Percentiles rank a stretch among this genome's conserved stretches.
phyloP scores from a whole-genome alignment of 2,888 invertebrate genomes.

The Bellardia bayeri region DNA sequence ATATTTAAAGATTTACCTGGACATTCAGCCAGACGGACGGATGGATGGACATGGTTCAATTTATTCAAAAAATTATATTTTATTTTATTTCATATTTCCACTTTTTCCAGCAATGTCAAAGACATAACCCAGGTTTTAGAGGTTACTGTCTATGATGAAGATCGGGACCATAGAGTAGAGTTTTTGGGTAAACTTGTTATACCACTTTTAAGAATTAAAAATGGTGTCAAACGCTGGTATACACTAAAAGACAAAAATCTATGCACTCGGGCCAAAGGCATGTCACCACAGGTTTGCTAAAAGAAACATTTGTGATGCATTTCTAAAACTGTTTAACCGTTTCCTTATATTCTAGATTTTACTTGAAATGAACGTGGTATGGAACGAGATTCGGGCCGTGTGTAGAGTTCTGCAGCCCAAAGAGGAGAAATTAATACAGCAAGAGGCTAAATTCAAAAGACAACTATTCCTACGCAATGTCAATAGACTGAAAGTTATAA shows the following conservation, averaged over 20 bases:
- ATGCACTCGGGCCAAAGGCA: slow-evolving; percentile 95
- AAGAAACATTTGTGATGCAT: too few species aligned
- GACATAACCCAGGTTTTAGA: slow-evolving; percentile 98
- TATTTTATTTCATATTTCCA: neutral
- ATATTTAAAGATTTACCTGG: too few species aligned
- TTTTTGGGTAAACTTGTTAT: slow-evolving; percentile 97
- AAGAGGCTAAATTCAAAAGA: slow-evolving; percentile 97
- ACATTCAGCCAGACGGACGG: too few species aligned
- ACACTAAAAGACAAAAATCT: slow-evolving; percentile 98
- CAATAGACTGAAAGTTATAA: slow-evolving; percentile 94
- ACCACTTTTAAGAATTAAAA: slow-evolving; percentile 93
- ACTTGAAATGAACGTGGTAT: slow-evolving; percentile 95
- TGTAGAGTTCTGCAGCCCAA: slow-evolving; percentile 96
- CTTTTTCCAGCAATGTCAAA: slow-evolving; percentile 90
- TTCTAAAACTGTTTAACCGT: neutral
- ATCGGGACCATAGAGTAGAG: slow-evolving; percentile 98
- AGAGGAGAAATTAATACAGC: slow-evolving; percentile 97
- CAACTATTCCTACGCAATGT: slow-evolving; percentile 97
- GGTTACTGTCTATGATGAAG: slow-evolving; percentile 98
- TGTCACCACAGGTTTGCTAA: slow-evolving; percentile 88
- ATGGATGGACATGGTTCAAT: neutral
- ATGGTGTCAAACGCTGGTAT: slow-evolving; percentile 97
- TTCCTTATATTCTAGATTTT: slow-evolving; percentile 86
- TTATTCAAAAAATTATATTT: neutral
- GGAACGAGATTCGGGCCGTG: slow-evolving; percentile 96